Evolutionary conservation across 2,113 vertebrate genomes (phyloP).

Genomic region (Anarrhichthys ocellatus): DNA sequence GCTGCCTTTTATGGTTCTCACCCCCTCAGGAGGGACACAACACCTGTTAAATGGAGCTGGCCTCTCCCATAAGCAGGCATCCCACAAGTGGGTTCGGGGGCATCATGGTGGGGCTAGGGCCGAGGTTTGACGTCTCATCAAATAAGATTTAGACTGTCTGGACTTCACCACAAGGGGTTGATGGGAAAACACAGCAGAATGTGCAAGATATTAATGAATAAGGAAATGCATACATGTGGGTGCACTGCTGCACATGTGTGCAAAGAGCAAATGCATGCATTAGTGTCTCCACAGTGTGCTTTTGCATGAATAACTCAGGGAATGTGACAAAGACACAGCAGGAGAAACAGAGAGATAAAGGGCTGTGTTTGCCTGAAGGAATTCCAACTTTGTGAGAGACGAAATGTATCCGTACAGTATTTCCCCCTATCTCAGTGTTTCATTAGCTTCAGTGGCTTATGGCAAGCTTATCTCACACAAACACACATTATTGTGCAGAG

Average conservation of each 20-base stretch:
- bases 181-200: constrained; percentile 68
- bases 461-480: constrained; percentile 61
- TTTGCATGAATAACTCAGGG: constrained; percentile 64
- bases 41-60: constrained; percentile 81
- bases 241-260: constrained; percentile 46
- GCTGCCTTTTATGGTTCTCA: constrained; percentile 74
- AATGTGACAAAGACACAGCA: constrained; percentile 69
- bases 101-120: constrained; percentile 13
- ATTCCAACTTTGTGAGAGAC: constrained; percentile 58
- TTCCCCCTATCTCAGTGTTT: constrained; percentile 48
- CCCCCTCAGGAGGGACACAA: constrained; percentile 65
- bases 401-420: constrained; percentile 34
- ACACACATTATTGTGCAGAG: constrained; percentile 42
- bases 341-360: constrained; percentile 61
- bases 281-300: constrained; percentile 48
- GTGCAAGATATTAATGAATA: constrained; percentile 57
- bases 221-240: constrained; percentile 31
- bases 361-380: constrained; percentile 62
- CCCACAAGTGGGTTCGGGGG: constrained; percentile 61
- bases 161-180: constrained; percentile 65
- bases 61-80: constrained; percentile 51
- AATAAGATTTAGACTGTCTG: constrained; percentile 67
- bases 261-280: constrained; percentile 51
- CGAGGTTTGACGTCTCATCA: constrained; percentile 56
- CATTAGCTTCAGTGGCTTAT: constrained; percentile 56